A percentile compares a stretch with the other conserved stretches of the same genome.
Conservation (phyloP, 2,113 vertebrate species). For the Nothoprocta pentlandii region DNA sequence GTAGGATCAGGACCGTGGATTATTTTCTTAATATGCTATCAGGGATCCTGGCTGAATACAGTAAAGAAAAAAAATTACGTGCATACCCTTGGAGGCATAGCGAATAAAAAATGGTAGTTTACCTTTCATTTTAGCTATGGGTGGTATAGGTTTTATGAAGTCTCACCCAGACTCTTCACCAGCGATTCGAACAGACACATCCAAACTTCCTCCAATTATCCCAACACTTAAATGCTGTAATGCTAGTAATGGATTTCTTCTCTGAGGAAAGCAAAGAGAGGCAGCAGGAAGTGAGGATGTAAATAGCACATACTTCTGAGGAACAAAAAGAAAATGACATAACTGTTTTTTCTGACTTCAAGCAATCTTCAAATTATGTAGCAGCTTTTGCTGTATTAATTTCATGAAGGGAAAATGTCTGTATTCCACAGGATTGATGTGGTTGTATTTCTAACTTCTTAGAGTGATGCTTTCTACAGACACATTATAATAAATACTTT, state of each 20-base stretch:
- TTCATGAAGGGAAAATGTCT: not conserved
- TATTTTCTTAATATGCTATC: not conserved
- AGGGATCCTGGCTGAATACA: not conserved
- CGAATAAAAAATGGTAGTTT: not conserved
- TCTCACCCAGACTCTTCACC: not conserved
- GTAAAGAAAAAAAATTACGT: not conserved
- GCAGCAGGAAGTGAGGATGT: constrained; percentile 74
- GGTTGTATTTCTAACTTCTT: not conserved
- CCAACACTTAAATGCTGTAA: not conserved
- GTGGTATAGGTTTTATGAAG: not conserved
- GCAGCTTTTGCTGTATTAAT: rapidly evolving
- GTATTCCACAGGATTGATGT: not conserved
- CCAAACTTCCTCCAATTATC: not conserved
- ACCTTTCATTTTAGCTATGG: not conserved
- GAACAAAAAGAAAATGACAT: constrained; percentile 42
- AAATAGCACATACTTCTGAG: constrained; percentile 45
- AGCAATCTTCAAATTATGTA: not conserved
- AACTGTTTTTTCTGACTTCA: constrained; percentile 15
- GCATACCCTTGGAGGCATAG: not conserved
- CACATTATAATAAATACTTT: not conserved
- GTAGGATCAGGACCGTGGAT: not conserved
- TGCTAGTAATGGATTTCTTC: not conserved
- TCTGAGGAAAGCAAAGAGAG: constrained; percentile 55
- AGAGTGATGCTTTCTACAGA: not conserved
- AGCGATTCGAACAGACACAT: not conserved